These are phyloP conservation scores for Neopelma chrysocephalum DNA, from an alignment of 2,797 vertebrate genomes.

Conservation along the genomic window DNA sequence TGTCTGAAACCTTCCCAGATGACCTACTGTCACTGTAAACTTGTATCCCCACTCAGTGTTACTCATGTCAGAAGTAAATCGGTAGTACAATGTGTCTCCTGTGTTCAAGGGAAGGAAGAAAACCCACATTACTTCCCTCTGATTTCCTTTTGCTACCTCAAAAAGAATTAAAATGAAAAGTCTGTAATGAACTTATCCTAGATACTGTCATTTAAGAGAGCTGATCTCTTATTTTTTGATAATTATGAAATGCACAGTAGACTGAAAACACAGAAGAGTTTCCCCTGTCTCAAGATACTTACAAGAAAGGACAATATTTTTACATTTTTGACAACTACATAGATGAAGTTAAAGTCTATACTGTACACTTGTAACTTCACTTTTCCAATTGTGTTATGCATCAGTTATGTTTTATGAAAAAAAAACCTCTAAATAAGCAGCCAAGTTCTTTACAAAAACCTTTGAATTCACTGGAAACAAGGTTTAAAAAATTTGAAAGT, in stretches of 20 bases:
- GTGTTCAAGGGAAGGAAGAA: background rate
- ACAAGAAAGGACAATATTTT: background rate
- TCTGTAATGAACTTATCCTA: background rate
- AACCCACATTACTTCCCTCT: background rate
- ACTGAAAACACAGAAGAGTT: background rate
- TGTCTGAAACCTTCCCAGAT: constrained; percentile 95
- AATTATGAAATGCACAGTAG: background rate
- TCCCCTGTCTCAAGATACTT: background rate
- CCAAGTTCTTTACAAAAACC: background rate
- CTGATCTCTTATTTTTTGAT: background rate
- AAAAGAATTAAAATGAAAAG: background rate
- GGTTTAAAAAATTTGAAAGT: background rate
- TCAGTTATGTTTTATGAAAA: background rate
- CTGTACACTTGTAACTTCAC: background rate
- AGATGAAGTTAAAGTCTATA: background rate
- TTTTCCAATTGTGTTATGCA: background rate
- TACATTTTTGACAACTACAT: background rate
- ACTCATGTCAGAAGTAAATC: constrained; percentile 96
- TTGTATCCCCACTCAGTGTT: constrained; percentile 99
- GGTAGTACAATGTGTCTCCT: constrained; percentile 95
- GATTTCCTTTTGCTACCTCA: background rate
- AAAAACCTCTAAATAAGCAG: background rate
- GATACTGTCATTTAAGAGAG: background rate
- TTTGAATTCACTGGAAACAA: background rate
- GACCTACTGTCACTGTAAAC: constrained; percentile 94